Evolutionary conservation across 2,888 invertebrate genomes (phyloP).

Genomic region (Nemotelus nigrinus): DNA sequence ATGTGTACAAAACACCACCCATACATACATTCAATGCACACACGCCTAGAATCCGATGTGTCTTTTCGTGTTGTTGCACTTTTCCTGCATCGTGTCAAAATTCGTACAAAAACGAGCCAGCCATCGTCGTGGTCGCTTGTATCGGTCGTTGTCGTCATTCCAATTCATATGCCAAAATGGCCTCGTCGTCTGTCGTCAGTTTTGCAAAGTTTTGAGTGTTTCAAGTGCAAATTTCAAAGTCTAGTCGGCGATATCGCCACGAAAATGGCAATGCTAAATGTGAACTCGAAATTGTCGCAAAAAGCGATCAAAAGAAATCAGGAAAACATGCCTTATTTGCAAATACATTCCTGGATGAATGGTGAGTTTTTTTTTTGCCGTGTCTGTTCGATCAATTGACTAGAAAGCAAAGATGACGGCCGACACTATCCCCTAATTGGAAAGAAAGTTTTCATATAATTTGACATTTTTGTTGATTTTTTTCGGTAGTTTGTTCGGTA

Average conservation of each 20-base stretch:
- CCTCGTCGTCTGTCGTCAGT: conserved; percentile 28
- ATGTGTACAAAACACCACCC: neutral
- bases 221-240: conserved; percentile 23
- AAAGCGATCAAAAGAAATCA: conserved; percentile 81
- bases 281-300: conserved; percentile 78
- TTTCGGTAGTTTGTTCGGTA: neutral
- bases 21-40: neutral
- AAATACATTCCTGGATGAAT: conserved; percentile 88
- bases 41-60: neutral
- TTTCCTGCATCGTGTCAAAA: conserved; percentile 14
- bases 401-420: too few species aligned
- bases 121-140: conserved; percentile 2
- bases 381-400: too few species aligned
- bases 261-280: conserved; percentile 74
- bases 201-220: conserved; percentile 28
- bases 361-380: conserved; percentile 65
- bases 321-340: conserved; percentile 80
- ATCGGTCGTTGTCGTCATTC: neutral
- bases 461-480: neutral
- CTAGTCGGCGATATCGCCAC: conserved; percentile 19
- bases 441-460: too few species aligned
- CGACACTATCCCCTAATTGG: too few species aligned
- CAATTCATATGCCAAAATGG: conserved; percentile 43
- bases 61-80: neutral
- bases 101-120: neutral